Percentiles rank a stretch among this genome's conserved stretches.
Evolutionary conservation across 1,140 invertebrate genomes (phyloP).

Genomic region (Oryzaephilus surinamensis): DNA sequence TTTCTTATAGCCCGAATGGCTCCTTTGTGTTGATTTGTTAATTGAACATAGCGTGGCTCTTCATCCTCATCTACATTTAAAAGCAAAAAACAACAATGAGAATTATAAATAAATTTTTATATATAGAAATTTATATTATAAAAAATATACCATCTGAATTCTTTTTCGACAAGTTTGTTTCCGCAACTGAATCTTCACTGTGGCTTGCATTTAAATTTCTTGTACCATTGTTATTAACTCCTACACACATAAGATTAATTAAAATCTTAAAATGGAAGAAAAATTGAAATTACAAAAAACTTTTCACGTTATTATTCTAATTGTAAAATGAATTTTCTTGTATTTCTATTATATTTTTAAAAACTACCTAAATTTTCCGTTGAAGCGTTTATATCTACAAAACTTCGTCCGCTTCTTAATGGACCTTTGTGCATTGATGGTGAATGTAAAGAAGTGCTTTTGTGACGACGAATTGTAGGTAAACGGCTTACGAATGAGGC

Average conservation of each 20-base stretch:
- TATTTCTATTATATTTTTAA: neutral
- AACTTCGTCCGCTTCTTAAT: conserved; percentile 41
- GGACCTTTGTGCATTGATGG: conserved; percentile 50
- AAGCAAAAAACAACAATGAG: neutral
- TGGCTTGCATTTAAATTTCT: conserved; percentile 56
- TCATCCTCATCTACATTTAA: conserved; percentile 62
- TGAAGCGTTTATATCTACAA: conserved; percentile 58
- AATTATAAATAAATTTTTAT: neutral
- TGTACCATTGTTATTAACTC: conserved; percentile 37
- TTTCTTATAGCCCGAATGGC: conserved; percentile 89
- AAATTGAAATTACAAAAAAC: neutral
- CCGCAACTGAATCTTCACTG: conserved; percentile 66
- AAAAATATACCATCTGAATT: conserved; percentile 68
- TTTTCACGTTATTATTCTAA: neutral
- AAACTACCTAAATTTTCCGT: conserved; percentile 56
- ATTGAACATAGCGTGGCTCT: conserved; percentile 61
- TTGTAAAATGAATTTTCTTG: neutral
- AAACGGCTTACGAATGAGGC: conserved; percentile 79
- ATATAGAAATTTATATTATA: neutral
- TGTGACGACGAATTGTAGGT: conserved; percentile 73
- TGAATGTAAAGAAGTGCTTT: conserved; percentile 59
- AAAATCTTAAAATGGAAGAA: neutral
- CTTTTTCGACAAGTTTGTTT: conserved; percentile 65
- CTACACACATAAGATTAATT: conserved; percentile 8
- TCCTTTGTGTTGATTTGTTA: conserved; percentile 79